Conservation (phyloP, 2,888 invertebrate genomes). For the Nemotelus nigrinus region DNA sequence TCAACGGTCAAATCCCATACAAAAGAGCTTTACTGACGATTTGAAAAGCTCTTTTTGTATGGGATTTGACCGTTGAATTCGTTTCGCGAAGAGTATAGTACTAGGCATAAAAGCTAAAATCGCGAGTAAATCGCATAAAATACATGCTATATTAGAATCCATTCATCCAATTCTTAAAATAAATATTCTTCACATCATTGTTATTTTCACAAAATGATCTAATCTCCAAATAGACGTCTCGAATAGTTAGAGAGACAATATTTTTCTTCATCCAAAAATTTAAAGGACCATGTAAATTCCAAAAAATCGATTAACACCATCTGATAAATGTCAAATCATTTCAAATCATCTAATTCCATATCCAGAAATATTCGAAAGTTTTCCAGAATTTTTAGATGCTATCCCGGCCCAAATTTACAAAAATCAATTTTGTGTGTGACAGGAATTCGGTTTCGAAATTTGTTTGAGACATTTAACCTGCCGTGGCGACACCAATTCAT, state of each 20-base stretch:
- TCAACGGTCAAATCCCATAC: too few relatives aligned
- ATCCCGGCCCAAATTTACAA: neutral
- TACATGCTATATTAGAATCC: too few relatives aligned
- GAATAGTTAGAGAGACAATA: neutral
- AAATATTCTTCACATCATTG: too few relatives aligned
- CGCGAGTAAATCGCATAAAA: too few relatives aligned
- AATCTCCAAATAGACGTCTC: neutral
- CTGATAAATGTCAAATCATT: neutral
- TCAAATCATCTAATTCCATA: slow-evolving; percentile 10
- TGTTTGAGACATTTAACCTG: slow-evolving; percentile 43
- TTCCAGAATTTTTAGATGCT: neutral
- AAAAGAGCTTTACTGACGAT: too few relatives aligned
- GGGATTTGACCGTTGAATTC: too few relatives aligned
- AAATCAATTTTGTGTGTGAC: neutral
- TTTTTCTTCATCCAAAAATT: neutral
- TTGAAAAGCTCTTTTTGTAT: too few relatives aligned
- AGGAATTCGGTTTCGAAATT: neutral
- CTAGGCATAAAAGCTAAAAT: too few relatives aligned
- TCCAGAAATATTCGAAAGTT: slow-evolving; percentile 1
- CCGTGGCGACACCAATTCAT: slow-evolving; percentile 36
- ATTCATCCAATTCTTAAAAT: too few relatives aligned
- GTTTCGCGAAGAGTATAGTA: too few relatives aligned
- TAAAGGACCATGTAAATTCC: neutral
- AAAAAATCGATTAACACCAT: neutral
- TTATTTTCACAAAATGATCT: neutral